phyloP scores from a whole-genome alignment of 1,140 invertebrate species.

The Chrysomallon squamiferum region DNA sequence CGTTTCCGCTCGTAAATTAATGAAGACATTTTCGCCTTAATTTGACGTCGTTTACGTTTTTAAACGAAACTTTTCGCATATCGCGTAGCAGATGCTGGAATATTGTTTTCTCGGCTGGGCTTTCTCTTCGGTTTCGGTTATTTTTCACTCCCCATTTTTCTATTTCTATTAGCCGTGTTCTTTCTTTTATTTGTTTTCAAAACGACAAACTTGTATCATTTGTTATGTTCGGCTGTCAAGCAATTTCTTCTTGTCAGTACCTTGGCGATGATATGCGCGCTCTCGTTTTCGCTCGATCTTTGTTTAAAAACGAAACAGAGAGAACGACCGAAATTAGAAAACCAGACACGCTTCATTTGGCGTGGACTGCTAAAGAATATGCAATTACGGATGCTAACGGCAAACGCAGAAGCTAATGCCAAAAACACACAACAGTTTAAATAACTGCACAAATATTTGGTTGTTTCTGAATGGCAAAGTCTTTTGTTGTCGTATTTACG shows the following conservation, averaged over 20 bases:
- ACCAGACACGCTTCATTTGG: too few species aligned
- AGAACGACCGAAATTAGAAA: too few species aligned
- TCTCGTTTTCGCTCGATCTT: too few species aligned
- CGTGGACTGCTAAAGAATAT: too few species aligned
- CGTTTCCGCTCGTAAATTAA: constrained; percentile 4
- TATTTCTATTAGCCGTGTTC: background rate
- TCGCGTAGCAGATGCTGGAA: background rate
- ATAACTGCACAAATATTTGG: too few species aligned
- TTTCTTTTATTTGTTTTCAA: background rate
- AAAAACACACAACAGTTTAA: too few species aligned
- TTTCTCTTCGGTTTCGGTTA: background rate
- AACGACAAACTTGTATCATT: background rate
- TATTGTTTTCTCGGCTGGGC: background rate
- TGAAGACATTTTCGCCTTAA: constrained; percentile 8
- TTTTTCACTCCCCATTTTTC: background rate
- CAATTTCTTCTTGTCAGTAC: background rate
- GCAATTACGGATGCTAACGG: too few species aligned
- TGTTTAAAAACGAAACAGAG: too few species aligned
- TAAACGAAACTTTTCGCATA: constrained; percentile 6
- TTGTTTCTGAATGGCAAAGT: too few species aligned
- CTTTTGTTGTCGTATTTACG: too few species aligned
- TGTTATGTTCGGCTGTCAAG: background rate
- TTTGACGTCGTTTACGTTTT: constrained; percentile 9
- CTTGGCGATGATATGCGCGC: background rate
- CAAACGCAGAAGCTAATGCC: too few species aligned